Conservation (phyloP, 2,888 invertebrate species). For the Sussaba pulchella region DNA sequence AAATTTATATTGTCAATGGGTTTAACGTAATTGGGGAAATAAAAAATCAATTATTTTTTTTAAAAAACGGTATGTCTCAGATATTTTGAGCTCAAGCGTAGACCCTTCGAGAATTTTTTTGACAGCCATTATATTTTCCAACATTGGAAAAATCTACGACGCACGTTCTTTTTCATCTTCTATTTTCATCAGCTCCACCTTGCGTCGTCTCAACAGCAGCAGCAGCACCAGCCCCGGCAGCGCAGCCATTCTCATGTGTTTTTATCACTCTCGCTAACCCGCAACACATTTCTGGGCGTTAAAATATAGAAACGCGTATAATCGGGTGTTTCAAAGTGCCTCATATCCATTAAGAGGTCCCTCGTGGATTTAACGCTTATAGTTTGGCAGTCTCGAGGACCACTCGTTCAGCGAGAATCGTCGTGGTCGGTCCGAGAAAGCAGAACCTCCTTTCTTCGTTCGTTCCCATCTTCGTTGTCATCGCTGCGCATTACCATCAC, state of each 20-base stretch:
- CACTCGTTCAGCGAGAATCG: slow-evolving; percentile 2
- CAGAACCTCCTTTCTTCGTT: not conserved
- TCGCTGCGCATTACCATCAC: slow-evolving; percentile 12
- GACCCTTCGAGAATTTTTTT: too few relatives aligned
- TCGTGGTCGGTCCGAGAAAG: not conserved
- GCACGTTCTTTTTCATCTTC: not conserved
- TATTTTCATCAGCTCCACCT: not conserved
- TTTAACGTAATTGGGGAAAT: too few relatives aligned
- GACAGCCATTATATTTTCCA: not conserved
- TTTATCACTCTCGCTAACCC: slow-evolving; percentile 30
- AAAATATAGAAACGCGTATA: slow-evolving; percentile 5
- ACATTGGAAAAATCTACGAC: not conserved
- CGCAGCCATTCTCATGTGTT: slow-evolving; percentile 9
- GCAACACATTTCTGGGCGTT: slow-evolving; percentile 4
- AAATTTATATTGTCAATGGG: too few relatives aligned
- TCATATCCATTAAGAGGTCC: slow-evolving; percentile 21
- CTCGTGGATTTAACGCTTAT: slow-evolving; percentile 24
- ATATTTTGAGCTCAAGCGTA: too few relatives aligned
- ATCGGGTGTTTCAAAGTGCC: not conserved
- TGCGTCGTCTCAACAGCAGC: not conserved
- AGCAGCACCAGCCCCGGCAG: too few relatives aligned
- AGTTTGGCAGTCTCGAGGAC: not conserved
- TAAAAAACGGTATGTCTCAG: too few relatives aligned
- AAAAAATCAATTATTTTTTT: too few relatives aligned
- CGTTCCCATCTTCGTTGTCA: slow-evolving; percentile 13